Percentiles rank a stretch among this genome's conserved stretches.
Evolutionary conservation across 2,797 vertebrate genomes (phyloP).

Genomic region (Tachyglossus aculeatus): DNA sequence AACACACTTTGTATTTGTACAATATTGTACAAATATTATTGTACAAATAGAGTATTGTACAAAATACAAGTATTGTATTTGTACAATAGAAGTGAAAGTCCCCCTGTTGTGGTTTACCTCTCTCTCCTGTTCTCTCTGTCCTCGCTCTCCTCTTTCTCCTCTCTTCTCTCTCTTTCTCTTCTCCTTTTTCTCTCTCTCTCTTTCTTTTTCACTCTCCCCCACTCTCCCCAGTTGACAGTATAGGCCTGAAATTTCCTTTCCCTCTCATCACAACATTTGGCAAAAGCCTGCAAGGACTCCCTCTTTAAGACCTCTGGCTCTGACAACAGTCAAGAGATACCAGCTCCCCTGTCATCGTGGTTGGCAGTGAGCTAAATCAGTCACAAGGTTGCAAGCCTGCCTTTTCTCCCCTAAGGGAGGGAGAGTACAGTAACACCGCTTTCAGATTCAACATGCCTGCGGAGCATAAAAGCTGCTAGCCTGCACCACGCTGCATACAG

Average conservation of each 20-base stretch:
- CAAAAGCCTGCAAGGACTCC: slow-evolving; percentile 23
- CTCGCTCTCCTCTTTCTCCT: no score
- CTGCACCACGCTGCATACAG: background rate
- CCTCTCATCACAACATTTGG: slow-evolving; percentile 6
- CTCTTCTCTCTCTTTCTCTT: no score
- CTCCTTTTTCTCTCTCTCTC: no score
- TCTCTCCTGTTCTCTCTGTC: no score
- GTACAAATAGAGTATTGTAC: no score
- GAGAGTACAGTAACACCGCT: background rate
- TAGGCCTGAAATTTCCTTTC: slow-evolving; percentile 9
- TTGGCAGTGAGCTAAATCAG: slow-evolving; percentile 8
- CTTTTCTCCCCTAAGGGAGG: slow-evolving; percentile 16
- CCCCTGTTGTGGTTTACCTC: no score
- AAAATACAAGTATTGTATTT: no score
- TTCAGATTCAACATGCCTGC: accelerated
- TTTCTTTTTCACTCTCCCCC: no score
- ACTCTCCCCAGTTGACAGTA: background rate
- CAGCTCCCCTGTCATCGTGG: slow-evolving; percentile 23
- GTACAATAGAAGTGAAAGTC: no score
- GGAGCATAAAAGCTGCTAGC: background rate
- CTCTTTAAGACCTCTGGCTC: slow-evolving; percentile 24
- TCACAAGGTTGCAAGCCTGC: background rate
- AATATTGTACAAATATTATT: no score
- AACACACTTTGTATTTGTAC: no score
- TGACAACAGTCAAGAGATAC: no score